A percentile compares a stretch with the other conserved stretches of the same genome.
Evolutionary conservation across 2,797 vertebrate genomes (phyloP).

Genomic region (Hypotaenidia okinawae): DNA sequence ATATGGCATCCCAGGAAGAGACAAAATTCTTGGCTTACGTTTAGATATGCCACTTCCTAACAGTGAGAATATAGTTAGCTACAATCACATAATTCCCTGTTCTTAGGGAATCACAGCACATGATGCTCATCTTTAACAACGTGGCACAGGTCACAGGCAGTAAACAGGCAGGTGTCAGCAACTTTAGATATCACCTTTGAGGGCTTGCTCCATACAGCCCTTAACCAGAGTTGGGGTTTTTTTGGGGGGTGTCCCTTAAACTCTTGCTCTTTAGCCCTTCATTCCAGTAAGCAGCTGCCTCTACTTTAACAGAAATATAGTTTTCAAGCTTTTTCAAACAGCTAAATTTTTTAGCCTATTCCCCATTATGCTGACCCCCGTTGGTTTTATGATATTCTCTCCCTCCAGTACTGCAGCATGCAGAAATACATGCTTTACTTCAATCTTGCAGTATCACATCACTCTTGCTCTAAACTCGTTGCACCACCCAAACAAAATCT

Average conservation of each 20-base stretch:
- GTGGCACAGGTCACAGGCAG: neutral
- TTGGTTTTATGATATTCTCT: neutral
- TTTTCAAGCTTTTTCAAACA: neutral
- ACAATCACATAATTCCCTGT: rapidly evolving
- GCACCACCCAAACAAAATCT: neutral
- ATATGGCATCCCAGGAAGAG: rapidly evolving
- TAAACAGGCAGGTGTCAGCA: neutral
- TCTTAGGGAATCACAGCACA: neutral
- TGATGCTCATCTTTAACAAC: neutral
- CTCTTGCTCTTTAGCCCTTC: neutral
- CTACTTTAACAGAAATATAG: neutral
- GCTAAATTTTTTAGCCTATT: neutral
- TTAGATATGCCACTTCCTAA: neutral
- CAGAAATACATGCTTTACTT: conserved; percentile 8
- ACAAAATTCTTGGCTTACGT: rapidly evolving
- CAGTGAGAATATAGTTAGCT: neutral
- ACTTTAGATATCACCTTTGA: neutral
- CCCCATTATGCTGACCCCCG: neutral
- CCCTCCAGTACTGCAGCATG: neutral
- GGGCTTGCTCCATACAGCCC: neutral
- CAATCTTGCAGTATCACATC: neutral
- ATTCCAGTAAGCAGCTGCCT: neutral
- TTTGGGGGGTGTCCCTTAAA: neutral
- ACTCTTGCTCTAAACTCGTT: neutral
- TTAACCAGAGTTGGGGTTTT: neutral